Conservation (phyloP, 2,797 vertebrate genomes). For the Crenuchus spilurus region DNA sequence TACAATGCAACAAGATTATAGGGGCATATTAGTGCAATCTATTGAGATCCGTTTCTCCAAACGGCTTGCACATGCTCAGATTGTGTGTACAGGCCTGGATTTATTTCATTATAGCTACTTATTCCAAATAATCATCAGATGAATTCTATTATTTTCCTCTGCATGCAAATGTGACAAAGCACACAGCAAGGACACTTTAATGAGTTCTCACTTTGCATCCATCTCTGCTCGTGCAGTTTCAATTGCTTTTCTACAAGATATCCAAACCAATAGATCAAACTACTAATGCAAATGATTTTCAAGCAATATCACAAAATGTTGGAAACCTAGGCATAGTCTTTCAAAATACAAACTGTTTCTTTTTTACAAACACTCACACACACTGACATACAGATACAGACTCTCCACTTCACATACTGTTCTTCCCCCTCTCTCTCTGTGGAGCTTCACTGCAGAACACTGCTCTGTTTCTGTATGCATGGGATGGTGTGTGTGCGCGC, state of each 20-base stretch:
- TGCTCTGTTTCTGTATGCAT: slow-evolving; percentile 69
- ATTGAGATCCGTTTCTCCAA: not conserved
- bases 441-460: slow-evolving; percentile 58
- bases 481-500: slow-evolving; percentile 62
- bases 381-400: too few species aligned
- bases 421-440: slow-evolving; percentile 40
- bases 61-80: not conserved
- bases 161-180: slow-evolving; percentile 10
- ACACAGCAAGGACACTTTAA: slow-evolving; percentile 1
- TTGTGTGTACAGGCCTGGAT: not conserved
- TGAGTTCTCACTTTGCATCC: slow-evolving; percentile 16
- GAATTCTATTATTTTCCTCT: slow-evolving; percentile 13
- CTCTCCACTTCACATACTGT: not conserved
- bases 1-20: too few species aligned
- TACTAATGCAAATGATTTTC: slow-evolving; percentile 6
- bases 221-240: slow-evolving; percentile 3
- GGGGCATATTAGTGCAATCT: not conserved
- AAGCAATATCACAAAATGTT: not conserved
- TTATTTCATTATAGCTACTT: not conserved
- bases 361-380: not conserved
- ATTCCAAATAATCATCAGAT: slow-evolving; percentile 2
- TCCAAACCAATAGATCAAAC: not conserved
- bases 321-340: not conserved
- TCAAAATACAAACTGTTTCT: not conserved
- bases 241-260: not conserved